Base-by-base conservation (phyloP, 2,113 vertebrate genomes). In the Callaeas wilsoni region DNA sequence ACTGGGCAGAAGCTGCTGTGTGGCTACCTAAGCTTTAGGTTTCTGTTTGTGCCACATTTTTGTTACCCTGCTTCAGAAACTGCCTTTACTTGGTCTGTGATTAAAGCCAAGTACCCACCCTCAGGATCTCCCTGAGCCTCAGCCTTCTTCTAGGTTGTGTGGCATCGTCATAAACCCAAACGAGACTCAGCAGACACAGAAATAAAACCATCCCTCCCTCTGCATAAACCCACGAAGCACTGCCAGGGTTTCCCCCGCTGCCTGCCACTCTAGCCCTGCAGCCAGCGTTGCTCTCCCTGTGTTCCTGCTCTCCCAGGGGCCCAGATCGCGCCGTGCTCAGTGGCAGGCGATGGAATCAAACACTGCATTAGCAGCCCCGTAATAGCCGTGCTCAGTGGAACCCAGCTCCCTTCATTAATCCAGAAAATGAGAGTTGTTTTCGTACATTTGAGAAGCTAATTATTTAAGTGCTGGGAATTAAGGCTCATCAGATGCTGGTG, bases 391-490 rank as follows among this genome's bases (percentile, higher is more conserved):
- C 90, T 93, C 83, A 73, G 95, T 93, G 96, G 95, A 96, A 93
- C 96, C 80, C 95, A 79, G 79, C 93, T 96, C 95, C 94, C 96
- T 94, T 97, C 97, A 97, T 97, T 97, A 96, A 97, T 96, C 95
- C 94, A 95, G 90, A 95, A 97, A 97, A 96, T 92, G 90, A 97
- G 93, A 93, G 77, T 87, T 97, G 96, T 80, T 97, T 95, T 96
- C 0, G 21, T 90, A 92, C 88, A 94, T 94, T 93, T 91, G 87
- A 94, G 94, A 70, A 96, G 95, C 92, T 97, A 97, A 97, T 97
- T 97, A 97, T 97, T 96, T 96, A 95, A 97, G 96, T 97, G 96
- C 87, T 94, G 95, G 95, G 95, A 97, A 97, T 97, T 97, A 97
- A 94, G 87, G 67, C 94, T 96, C 95, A 90, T 97, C 95, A 93